These are phyloP conservation scores for Laupala kohalensis DNA, from an alignment of 1,140 invertebrate species.

Conservation along the genomic window DNA sequence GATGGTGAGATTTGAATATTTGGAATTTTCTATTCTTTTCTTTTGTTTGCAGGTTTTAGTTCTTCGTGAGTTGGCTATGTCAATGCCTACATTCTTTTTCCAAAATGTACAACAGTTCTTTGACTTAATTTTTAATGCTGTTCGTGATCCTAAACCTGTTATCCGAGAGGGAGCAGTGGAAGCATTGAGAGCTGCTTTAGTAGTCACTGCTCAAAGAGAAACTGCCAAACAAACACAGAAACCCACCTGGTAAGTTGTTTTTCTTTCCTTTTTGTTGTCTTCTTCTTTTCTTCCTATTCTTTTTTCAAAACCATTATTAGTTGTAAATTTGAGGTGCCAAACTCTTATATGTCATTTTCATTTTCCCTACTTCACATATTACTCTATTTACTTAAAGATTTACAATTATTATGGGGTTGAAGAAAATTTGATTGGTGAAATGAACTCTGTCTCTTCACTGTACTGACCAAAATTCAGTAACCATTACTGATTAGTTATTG, in stretches of 20 bases:
- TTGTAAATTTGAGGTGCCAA: no score
- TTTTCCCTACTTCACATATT: no score
- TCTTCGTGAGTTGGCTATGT: conserved; percentile 83
- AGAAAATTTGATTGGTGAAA: no score
- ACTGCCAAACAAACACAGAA: conserved; percentile 74
- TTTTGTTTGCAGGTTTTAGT: conserved; percentile 52
- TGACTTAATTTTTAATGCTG: conserved; percentile 84
- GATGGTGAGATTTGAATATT: neutral
- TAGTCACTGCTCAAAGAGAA: conserved; percentile 89
- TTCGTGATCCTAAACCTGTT: conserved; percentile 82
- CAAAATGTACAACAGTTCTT: conserved; percentile 95
- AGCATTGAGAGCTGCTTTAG: conserved; percentile 79
- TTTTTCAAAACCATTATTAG: no score
- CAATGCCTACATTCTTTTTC: conserved; percentile 96
- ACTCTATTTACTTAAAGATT: no score
- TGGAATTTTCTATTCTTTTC: conserved; percentile 66
- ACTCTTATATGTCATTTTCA: no score
- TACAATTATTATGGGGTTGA: no score
- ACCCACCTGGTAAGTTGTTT: conserved; percentile 60
- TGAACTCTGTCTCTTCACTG: no score
- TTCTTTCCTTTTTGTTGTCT: neutral
- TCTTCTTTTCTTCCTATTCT: neutral
- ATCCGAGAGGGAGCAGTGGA: conserved; percentile 87
- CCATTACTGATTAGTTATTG: no score
- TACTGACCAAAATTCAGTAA: no score